phyloP scores from a whole-genome alignment of 2,113 vertebrate species.

The Salvelinus alpinus region DNA sequence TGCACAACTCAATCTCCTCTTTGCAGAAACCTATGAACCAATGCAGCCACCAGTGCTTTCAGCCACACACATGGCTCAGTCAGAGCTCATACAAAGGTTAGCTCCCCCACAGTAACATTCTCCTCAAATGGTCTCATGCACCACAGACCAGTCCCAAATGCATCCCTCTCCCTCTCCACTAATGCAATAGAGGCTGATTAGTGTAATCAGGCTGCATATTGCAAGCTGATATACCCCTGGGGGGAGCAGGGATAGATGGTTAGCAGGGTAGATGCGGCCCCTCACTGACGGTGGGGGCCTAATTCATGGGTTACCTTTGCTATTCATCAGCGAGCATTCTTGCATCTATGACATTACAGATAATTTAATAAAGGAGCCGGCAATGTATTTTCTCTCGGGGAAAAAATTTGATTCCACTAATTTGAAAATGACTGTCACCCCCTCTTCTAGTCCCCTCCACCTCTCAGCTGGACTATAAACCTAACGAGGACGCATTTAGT shows the following conservation, averaged over 20 bases:
- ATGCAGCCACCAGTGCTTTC: not conserved
- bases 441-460: slow-evolving; percentile 7
- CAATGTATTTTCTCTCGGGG: slow-evolving; percentile 10
- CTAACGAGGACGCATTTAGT: not conserved
- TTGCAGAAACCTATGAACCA: not conserved
- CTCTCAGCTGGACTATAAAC: slow-evolving; percentile 22
- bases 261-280: not conserved
- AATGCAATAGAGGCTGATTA: no score
- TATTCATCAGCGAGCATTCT: slow-evolving; percentile 36
- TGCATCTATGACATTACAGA: slow-evolving; percentile 37
- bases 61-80: not conserved
- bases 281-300: not conserved
- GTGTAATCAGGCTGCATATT: not conserved
- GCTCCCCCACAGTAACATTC: not conserved
- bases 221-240: not conserved
- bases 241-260: not conserved
- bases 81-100: not conserved
- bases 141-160: no score
- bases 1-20: not conserved
- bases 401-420: slow-evolving; percentile 44
- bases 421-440: slow-evolving; percentile 24
- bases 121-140: not conserved
- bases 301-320: slow-evolving; percentile 13
- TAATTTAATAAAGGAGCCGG: slow-evolving; percentile 27
- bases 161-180: no score